phyloP scores from a whole-genome alignment of 2,797 vertebrate species.

The Galaxias olidus region DNA sequence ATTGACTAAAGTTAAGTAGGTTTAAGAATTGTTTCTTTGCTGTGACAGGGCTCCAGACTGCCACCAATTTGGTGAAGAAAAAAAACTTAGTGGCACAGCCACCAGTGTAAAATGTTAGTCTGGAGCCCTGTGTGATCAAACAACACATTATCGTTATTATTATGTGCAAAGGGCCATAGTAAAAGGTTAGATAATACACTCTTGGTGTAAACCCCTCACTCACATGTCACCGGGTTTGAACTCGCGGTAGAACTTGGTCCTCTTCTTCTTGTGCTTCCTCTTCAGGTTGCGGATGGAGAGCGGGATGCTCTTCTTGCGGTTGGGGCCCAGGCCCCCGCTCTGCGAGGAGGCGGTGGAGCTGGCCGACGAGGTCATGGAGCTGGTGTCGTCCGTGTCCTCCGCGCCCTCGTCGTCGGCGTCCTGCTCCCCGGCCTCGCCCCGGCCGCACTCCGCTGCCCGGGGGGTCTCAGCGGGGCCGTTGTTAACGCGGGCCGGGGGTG shows the following conservation, averaged over 20 bases:
- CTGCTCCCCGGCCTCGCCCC: slow-evolving; percentile 81
- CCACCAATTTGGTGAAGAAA: too few species aligned
- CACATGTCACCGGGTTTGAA: slow-evolving; percentile 96
- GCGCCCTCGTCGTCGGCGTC: slow-evolving; percentile 92
- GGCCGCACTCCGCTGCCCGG: slow-evolving; percentile 18
- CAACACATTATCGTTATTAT: too few species aligned
- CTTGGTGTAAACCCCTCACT: slow-evolving; percentile 17
- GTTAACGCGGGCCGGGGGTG: background rate
- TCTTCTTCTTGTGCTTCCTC: slow-evolving; percentile 97
- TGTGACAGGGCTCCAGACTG: too few species aligned
- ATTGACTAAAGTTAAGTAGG: too few species aligned
- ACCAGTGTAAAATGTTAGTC: too few species aligned
- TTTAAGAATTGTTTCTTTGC: too few species aligned
- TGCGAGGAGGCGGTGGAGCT: slow-evolving; percentile 95
- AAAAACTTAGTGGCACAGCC: too few species aligned
- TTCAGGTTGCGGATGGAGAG: slow-evolving; percentile 96
- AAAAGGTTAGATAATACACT: too few species aligned
- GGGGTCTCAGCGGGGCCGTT: background rate
- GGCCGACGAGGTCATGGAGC: slow-evolving; percentile 94
- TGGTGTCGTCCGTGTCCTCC: slow-evolving; percentile 93
- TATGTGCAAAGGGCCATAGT: too few species aligned
- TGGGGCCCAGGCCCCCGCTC: slow-evolving; percentile 82
- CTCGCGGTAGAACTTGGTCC: slow-evolving; percentile 92
- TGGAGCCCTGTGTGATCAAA: too few species aligned
- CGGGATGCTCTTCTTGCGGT: slow-evolving; percentile 93